Conservation (phyloP, 1,140 invertebrate genomes). For the Calosoma granatense region DNA sequence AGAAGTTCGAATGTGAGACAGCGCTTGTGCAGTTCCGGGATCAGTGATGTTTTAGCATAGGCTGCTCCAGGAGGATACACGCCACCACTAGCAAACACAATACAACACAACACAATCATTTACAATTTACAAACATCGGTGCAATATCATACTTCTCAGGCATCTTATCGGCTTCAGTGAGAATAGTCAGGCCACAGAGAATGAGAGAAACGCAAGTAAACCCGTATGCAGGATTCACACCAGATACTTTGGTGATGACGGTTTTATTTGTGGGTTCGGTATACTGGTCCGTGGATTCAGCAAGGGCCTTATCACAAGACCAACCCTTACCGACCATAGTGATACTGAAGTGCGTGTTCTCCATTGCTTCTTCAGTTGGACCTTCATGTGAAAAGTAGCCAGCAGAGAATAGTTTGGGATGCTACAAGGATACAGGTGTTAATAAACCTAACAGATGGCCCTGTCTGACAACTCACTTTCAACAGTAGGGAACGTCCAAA, state of each 20-base stretch:
- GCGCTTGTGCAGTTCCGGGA: slow-evolving; percentile 46
- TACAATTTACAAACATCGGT: slow-evolving; percentile 10
- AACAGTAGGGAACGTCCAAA: slow-evolving; percentile 53
- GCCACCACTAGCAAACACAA: slow-evolving; percentile 40
- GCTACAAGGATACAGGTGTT: slow-evolving; percentile 37
- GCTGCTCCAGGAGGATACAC: slow-evolving; percentile 47
- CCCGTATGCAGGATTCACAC: slow-evolving; percentile 71
- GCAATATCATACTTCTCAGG: slow-evolving; percentile 48
- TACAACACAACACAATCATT: slow-evolving; percentile 2
- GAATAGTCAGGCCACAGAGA: slow-evolving; percentile 59
- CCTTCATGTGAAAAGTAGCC: slow-evolving; percentile 58
- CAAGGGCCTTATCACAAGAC: slow-evolving; percentile 50
- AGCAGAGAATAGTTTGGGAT: slow-evolving; percentile 61
- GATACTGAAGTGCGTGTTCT: slow-evolving; percentile 52
- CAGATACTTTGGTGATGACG: slow-evolving; percentile 50
- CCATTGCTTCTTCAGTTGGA: slow-evolving; percentile 50
- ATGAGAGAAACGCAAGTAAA: slow-evolving; percentile 64
- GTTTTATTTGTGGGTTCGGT: slow-evolving; percentile 51
- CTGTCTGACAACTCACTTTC: slow-evolving; percentile 39
- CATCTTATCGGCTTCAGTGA: slow-evolving; percentile 67
- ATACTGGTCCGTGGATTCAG: slow-evolving; percentile 50
- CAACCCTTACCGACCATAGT: slow-evolving; percentile 70
- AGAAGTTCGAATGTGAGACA: slow-evolving; percentile 48
- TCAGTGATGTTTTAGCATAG: slow-evolving; percentile 51
- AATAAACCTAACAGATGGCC: too few species aligned